phyloP scores from a whole-genome alignment of 2,113 vertebrate species.

The Colossoma macropomum region DNA sequence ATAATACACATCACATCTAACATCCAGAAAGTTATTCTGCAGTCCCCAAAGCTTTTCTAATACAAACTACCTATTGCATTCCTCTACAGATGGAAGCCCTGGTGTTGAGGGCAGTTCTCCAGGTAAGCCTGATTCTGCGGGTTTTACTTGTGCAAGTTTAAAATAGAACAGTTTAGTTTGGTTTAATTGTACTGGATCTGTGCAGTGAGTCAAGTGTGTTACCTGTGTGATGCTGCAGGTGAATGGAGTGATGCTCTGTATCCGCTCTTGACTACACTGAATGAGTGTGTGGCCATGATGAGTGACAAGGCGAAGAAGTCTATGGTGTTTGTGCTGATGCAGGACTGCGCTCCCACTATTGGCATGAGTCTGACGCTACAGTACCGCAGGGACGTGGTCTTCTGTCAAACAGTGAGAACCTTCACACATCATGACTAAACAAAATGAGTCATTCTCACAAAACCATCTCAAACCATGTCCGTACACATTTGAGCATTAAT shows the following conservation, averaged over 20 bases:
- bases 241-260: conserved; percentile 97
- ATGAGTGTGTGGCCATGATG: conserved; percentile 95
- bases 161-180: not conserved
- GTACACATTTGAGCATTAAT: too few relatives aligned
- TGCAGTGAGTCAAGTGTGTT: not conserved
- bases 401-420: conserved; percentile 93
- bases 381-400: conserved; percentile 96
- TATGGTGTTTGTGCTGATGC: conserved; percentile 98
- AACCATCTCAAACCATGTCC: too few relatives aligned
- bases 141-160: not conserved
- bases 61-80: conserved; percentile 69
- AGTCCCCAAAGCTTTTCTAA: conserved; percentile 64
- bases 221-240: conserved; percentile 70
- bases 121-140: conserved; percentile 79
- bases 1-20: not conserved
- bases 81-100: conserved; percentile 86
- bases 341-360: conserved; percentile 94
- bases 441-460: not conserved
- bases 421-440: not conserved
- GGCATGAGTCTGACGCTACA: conserved; percentile 91
- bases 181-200: not conserved
- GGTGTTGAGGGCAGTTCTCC: conserved; percentile 85
- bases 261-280: conserved; percentile 92
- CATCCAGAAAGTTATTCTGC: not conserved
- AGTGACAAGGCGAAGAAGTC: conserved; percentile 97